Evolutionary conservation across 2,113 vertebrate genomes (phyloP), one percentile per base, ranked within the genome.

Genomic region (Bombycilla garrulus): DNA sequence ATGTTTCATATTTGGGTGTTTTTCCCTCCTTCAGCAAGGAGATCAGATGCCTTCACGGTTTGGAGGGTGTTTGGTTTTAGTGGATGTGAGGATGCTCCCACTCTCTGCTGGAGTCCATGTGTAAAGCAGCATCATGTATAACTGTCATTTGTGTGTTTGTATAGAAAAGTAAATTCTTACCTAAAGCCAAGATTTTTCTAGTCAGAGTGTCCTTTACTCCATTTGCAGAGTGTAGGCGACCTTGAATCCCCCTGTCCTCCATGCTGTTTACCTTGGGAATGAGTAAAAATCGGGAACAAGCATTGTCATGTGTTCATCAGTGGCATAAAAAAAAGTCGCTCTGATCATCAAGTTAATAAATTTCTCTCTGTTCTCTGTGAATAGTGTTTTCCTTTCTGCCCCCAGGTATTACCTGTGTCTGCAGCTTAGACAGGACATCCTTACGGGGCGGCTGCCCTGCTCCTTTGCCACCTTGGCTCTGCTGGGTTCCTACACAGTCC

Each of bases 381-480:
- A 38, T 51, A 33, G 12, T 22, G 9, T 72, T 92, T 64, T 87
- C 74, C 23, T 54, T 21, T 57, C 81, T 25, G 13, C 50, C 86
- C 60, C 80, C 73, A 31, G 99, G 95, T 99, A 99, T 92, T 99
- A 99, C 95, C 97, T 99, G 74, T 99, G 99, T 97, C 98, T 99
- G 48, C 99, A 99, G 96, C 98, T 99, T 62, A 98, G 99, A 33
- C 98, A 99, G 84, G 99, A 99, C 97, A 99, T 99, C 78, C 90
- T 99, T 50, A 96, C 92, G 15, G 98, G 99, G 26, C 97, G 98
- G 7, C 98, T 99, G 81, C 99, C 99, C 24, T 99, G 99, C 80
- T 99, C 99, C 82, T 99, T 99, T 72, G 99, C 99, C 8, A 99
- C 99, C 5, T 97, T 99, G 96, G 99, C 99, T 22, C 97, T 99